Evolutionary conservation across 2,113 vertebrate genomes (phyloP).

Genomic region (Protobothrops flavoviridis): DNA sequence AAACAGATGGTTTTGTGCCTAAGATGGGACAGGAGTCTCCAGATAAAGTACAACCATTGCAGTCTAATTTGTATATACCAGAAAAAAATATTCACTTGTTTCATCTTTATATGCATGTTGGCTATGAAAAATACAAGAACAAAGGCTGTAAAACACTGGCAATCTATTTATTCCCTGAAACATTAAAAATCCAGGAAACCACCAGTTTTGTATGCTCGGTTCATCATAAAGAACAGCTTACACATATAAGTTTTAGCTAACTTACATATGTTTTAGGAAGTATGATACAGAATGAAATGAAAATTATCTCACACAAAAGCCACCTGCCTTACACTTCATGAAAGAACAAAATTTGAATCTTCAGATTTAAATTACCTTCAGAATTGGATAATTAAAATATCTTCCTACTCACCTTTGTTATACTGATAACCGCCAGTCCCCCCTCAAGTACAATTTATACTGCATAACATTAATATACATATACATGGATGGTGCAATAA

Average conservation of each 20-base stretch:
- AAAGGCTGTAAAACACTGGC: neutral
- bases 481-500: neutral
- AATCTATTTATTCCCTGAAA: neutral
- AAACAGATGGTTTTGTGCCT: neutral
- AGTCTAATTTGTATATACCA: neutral
- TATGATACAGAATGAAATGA: neutral
- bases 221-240: neutral
- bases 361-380: neutral
- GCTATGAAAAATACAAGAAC: neutral
- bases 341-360: neutral
- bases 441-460: slow-evolving; percentile 24
- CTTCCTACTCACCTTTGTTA: neutral
- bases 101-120: neutral
- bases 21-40: neutral
- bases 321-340: neutral
- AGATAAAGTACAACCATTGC: neutral
- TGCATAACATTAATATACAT: slow-evolving; percentile 11
- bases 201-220: neutral
- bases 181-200: neutral
- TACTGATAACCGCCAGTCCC: slow-evolving; percentile 24
- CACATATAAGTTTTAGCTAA: slow-evolving; percentile 7
- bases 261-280: neutral
- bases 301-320: neutral
- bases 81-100: neutral
- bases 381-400: neutral